Percentiles rank a stretch among this genome's conserved stretches.
phyloP scores from a whole-genome alignment of 2,888 invertebrate species.

The Netelia virgata region DNA sequence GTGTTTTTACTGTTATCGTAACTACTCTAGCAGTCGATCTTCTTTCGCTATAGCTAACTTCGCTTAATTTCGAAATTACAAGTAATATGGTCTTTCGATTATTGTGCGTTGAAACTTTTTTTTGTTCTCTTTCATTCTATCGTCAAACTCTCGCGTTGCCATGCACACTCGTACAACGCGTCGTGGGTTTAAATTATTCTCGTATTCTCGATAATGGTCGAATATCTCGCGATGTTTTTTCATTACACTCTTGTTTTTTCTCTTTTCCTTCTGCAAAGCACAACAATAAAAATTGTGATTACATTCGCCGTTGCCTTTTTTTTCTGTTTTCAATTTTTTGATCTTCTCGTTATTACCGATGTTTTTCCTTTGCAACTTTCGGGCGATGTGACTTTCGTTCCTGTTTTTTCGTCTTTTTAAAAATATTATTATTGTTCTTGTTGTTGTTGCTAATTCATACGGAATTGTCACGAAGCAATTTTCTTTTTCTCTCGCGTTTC shows the following conservation, averaged over 20 bases:
- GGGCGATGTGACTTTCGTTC: neutral
- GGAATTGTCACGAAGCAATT: conserved; percentile 47
- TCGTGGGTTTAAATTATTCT: neutral
- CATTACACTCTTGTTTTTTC: neutral
- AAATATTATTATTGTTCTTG: neutral
- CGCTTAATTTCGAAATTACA: conserved; percentile 30
- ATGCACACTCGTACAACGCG: conserved; percentile 4
- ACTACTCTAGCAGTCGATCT: conserved; percentile 2
- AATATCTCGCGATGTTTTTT: neutral
- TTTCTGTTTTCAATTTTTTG: too few species aligned
- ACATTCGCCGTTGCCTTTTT: too few species aligned
- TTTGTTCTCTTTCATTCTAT: neutral
- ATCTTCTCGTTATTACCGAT: neutral
- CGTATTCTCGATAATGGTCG: neutral
- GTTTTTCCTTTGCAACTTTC: neutral
- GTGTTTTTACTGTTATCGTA: neutral
- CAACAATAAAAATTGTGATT: too few species aligned
- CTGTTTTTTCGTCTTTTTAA: neutral
- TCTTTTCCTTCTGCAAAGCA: too few species aligned
- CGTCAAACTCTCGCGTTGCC: conserved; percentile 6
- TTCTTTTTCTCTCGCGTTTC: conserved; percentile 20
- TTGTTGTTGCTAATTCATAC: neutral
- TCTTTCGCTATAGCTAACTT: conserved; percentile 23
- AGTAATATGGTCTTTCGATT: conserved; percentile 37
- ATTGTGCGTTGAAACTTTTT: conserved; percentile 63